Evolutionary conservation across 2,113 vertebrate genomes (phyloP).

Genomic region (Rhea americana): DNA sequence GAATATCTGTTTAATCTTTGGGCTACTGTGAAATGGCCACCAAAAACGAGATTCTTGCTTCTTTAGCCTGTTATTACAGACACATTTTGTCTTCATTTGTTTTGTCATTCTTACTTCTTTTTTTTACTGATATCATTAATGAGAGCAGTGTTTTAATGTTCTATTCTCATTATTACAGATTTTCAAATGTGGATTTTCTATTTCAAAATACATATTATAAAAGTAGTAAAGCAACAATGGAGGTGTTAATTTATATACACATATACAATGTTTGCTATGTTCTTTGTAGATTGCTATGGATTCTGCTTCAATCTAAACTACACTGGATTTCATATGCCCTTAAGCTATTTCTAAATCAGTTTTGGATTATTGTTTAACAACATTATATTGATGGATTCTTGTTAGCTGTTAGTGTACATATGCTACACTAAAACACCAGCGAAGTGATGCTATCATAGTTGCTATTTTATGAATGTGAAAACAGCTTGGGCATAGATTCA

Average conservation of each 20-base stretch:
- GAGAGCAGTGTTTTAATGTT: background rate
- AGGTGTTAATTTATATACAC: background rate
- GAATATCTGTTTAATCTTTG: background rate
- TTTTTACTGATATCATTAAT: background rate
- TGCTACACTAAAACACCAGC: background rate
- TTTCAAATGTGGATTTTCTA: background rate
- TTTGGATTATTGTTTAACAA: slow-evolving; percentile 6
- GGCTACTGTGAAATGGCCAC: background rate
- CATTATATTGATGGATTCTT: background rate
- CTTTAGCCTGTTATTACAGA: background rate
- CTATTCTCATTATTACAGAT: background rate
- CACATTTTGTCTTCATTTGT: background rate
- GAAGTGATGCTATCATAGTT: background rate
- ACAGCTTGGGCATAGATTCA: slow-evolving; percentile 13
- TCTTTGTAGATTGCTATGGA: background rate
- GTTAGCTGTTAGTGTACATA: background rate
- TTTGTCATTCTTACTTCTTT: background rate
- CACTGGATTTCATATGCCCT: background rate
- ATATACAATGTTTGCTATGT: background rate
- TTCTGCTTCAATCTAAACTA: background rate
- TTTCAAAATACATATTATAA: background rate
- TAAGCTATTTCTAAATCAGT: background rate
- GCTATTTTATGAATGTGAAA: slow-evolving; percentile 2
- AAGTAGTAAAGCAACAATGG: background rate
- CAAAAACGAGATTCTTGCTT: background rate